Percentiles rank a stretch among this genome's conserved stretches.
Conservation (phyloP, 2,797 vertebrate species). For the Anableps anableps region DNA sequence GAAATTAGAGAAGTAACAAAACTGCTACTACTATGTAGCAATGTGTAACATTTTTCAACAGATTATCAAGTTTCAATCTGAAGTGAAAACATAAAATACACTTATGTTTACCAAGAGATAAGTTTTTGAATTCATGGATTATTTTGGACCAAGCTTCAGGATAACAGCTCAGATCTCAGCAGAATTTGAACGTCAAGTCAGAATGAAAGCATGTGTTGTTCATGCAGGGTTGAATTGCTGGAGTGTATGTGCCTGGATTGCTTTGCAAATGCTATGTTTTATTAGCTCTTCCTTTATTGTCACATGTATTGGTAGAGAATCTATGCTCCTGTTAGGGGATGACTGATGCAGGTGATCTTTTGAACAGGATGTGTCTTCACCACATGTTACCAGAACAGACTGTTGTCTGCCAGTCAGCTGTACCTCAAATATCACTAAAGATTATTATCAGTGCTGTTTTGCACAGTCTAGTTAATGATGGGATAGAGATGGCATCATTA, state of each 20-base stretch:
- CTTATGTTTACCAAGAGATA: background rate
- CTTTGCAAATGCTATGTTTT: background rate
- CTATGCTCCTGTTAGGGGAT: background rate
- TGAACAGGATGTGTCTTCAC: background rate
- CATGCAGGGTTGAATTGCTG: background rate
- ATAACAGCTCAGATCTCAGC: background rate
- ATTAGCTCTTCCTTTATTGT: background rate
- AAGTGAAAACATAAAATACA: background rate
- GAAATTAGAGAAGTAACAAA: background rate
- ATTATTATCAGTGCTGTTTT: slow-evolving; percentile 7
- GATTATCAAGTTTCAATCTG: background rate
- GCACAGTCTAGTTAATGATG: background rate
- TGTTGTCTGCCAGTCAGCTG: background rate
- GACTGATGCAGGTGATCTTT: background rate
- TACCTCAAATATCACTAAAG: background rate
- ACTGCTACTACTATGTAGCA: background rate
- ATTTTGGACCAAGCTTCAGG: background rate
- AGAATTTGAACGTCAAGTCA: background rate
- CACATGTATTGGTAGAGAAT: background rate
- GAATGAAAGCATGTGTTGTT: background rate
- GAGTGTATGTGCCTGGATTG: background rate
- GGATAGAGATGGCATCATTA: slow-evolving; percentile 2
- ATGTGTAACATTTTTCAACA: background rate
- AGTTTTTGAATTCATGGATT: background rate
- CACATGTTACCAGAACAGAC: background rate